Base-by-base conservation (phyloP, 1,140 invertebrate genomes). In the Zaprionus taronus region DNA sequence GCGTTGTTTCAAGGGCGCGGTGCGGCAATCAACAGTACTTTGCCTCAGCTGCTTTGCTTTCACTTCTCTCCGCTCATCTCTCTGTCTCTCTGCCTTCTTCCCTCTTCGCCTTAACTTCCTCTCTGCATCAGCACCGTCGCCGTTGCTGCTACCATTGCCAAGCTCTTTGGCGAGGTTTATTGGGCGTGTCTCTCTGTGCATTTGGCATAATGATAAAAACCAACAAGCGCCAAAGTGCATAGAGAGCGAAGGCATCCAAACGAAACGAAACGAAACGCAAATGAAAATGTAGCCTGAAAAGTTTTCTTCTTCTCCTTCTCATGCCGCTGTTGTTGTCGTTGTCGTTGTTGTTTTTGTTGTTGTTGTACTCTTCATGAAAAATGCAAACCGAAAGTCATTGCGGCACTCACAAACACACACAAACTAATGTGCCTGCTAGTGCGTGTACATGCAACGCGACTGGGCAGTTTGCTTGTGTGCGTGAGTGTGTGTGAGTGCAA, bases 121-220 rank as follows among this genome's bases (percentile, higher is more conserved):
- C 9, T 34, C 31, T 34, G 31, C 31, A 34, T 34, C 31, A 34
- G 31, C 31, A 34, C 9, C 31, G 31, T 34, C 9, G 31, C 31
- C 31, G 9, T 11, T 34, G 3, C 31, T 34, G 31, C 31, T 34
- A 11, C 31, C 31, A 34, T 34, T 49, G 36, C 28, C 55, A 24
- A 14, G 24, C 58, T 66, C 38, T 65, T 58, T 58, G 44, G 58
- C 26, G n/a, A 49, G 26, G n/a, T 57, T 70, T 64, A 20, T 57
- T 64, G 69, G 61, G 68, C 63, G 69, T 72, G 56, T 51, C 51
- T 31, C 62, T 22, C 69, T 77, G 57, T 77, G 74, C 74, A 77
- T 77, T 77, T 77, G 69, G 69, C 70, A 72, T 67, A 72, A 77
- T 77, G 74, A 72, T 77, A 72, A 72, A 77, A 77, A 67, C 70